These are phyloP conservation scores for Nephrotoma flavescens DNA, from an alignment of 2,888 invertebrate genomes.

Conservation along the genomic window DNA sequence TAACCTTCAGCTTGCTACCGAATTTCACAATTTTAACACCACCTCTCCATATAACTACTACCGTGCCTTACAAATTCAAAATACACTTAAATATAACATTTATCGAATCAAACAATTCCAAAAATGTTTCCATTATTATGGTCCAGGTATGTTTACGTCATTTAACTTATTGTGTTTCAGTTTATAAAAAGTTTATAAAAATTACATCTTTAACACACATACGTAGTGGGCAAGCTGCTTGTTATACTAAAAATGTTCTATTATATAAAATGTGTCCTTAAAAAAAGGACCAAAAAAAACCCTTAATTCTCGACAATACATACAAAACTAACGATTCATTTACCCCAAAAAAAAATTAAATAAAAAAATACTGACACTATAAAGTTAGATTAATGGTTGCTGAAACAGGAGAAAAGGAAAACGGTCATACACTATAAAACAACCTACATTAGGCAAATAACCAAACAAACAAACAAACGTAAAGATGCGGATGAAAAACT, in stretches of 20 bases:
- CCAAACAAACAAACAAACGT: not conserved
- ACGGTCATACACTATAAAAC: not conserved
- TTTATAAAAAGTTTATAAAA: not conserved
- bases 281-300: not conserved
- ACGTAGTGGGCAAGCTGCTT: not conserved
- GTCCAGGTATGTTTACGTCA: not conserved
- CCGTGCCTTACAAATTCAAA: no score
- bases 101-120: no score
- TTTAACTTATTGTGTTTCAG: not conserved
- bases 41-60: no score
- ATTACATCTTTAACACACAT: not conserved
- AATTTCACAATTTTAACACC: no score
- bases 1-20: no score
- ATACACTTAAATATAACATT: no score
- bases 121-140: no score
- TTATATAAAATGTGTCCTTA: not conserved
- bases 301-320: not conserved
- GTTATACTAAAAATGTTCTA: not conserved
- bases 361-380: not conserved
- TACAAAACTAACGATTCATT: not conserved
- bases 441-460: not conserved
- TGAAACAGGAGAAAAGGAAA: not conserved
- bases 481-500: not conserved
- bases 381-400: not conserved
- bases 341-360: not conserved